A percentile compares a stretch with the other conserved stretches of the same genome.
Conservation (phyloP, 2,888 invertebrate genomes). For the Lasioglossum marginatum region DNA sequence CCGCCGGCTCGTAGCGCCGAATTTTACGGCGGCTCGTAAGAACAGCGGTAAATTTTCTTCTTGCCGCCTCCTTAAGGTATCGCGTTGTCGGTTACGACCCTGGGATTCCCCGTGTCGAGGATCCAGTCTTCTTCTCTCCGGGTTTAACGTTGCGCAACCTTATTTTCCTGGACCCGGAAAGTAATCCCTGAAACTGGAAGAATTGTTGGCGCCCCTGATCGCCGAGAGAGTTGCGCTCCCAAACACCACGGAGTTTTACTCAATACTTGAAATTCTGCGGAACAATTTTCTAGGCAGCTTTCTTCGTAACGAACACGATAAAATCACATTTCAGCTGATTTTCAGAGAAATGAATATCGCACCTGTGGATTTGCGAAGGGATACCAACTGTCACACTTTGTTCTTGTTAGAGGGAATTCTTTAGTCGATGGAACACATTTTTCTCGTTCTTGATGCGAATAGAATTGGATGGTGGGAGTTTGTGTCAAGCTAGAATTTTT, state of each 20-base stretch:
- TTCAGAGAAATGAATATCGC: background rate
- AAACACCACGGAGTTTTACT: background rate
- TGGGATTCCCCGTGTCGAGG: conserved; percentile 4
- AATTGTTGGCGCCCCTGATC: background rate
- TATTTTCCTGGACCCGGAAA: background rate
- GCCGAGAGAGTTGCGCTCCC: background rate
- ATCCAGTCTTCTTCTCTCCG: background rate
- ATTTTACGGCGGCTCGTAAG: conserved; percentile 68
- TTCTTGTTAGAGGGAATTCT: background rate
- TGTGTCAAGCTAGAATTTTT: background rate
- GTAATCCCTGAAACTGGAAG: background rate
- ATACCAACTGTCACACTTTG: background rate
- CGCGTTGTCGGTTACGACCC: conserved; percentile 33
- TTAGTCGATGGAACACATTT: background rate
- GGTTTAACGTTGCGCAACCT: conserved; percentile 6
- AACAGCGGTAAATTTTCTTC: conserved; percentile 62
- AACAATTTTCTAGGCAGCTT: background rate
- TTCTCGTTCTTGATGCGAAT: background rate
- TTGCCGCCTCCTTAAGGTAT: conserved; percentile 32
- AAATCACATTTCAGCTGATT: background rate
- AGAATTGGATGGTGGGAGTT: background rate
- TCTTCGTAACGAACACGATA: background rate
- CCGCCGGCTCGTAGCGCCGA: conserved; percentile 40
- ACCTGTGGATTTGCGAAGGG: background rate
- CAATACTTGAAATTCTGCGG: background rate